Conservation (phyloP, 2,888 invertebrate genomes). For the Limnephilus lunatus region DNA sequence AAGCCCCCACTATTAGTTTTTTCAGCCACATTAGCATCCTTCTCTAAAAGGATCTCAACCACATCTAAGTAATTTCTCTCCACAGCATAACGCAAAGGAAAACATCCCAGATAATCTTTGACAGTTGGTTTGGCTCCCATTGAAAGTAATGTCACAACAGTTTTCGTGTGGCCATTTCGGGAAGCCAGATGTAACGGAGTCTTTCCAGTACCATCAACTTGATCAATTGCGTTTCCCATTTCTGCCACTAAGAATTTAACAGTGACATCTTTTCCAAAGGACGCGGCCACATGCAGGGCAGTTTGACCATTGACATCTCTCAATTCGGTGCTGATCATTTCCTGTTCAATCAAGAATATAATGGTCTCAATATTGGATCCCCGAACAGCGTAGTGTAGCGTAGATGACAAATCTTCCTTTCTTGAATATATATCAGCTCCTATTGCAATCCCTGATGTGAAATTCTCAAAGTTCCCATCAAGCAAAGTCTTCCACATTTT, state of each 20-base stretch:
- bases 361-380: neutral
- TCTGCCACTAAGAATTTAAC: slow-evolving; percentile 7
- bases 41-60: neutral
- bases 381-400: neutral
- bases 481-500: too few species aligned
- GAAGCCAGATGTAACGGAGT: slow-evolving; percentile 7
- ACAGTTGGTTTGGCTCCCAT: neutral
- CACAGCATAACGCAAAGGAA: neutral
- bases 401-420: neutral
- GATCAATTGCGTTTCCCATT: neutral
- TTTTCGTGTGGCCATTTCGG: neutral
- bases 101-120: neutral
- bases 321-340: neutral
- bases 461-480: too few species aligned
- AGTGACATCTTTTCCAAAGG: neutral
- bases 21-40: neutral
- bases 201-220: neutral
- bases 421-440: slow-evolving; percentile 5
- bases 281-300: neutral
- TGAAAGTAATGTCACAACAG: slow-evolving; percentile 11
- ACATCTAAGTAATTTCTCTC: neutral
- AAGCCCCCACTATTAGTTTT: neutral
- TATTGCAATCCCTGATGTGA: too few species aligned
- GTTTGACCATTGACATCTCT: neutral
- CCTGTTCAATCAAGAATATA: neutral